Evolutionary conservation across 1,140 invertebrate species (phyloP).

Genomic region (Eueides isabella): DNA sequence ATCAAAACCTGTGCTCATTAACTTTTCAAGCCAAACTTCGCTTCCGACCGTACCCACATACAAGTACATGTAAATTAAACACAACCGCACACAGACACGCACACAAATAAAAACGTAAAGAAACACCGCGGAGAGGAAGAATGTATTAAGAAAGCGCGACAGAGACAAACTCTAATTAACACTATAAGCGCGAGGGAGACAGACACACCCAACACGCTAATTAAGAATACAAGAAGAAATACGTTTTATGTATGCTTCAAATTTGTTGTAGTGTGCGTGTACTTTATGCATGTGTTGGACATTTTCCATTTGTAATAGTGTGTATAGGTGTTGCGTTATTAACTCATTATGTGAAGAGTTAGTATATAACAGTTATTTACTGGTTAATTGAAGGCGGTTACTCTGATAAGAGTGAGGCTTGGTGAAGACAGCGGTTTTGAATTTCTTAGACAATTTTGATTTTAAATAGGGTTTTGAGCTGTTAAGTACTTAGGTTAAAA

Average conservation of each 20-base stretch:
- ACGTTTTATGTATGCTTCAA: conserved; percentile 73
- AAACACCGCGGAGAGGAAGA: conserved; percentile 81
- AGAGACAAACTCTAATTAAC: conserved; percentile 76
- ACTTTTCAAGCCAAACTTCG: conserved; percentile 22
- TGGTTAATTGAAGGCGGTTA: conserved; percentile 78
- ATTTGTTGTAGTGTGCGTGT: conserved; percentile 57
- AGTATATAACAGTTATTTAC: conserved; percentile 76
- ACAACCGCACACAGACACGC: conserved; percentile 80
- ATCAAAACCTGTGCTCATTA: conserved; percentile 19
- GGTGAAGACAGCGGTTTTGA: conserved; percentile 57
- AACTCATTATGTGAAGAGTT: conserved; percentile 81
- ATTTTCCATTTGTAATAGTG: conserved; percentile 67
- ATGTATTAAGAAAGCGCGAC: conserved; percentile 82
- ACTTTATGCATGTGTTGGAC: conserved; percentile 58
- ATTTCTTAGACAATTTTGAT: conserved; percentile 36
- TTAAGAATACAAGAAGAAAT: conserved; percentile 82
- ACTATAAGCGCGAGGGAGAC: conserved; percentile 57
- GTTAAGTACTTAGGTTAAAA: too few relatives aligned
- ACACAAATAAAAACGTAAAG: conserved; percentile 82
- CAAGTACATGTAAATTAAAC: conserved; percentile 82
- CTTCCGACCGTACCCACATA: conserved; percentile 70
- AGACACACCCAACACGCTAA: conserved; percentile 73
- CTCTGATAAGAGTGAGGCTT: conserved; percentile 66
- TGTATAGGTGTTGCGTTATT: conserved; percentile 75
- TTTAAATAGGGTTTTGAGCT: neutral